These are phyloP conservation scores for Chiroxiphia lanceolata DNA, from an alignment of 2,797 vertebrate species.

Conservation along the genomic window DNA sequence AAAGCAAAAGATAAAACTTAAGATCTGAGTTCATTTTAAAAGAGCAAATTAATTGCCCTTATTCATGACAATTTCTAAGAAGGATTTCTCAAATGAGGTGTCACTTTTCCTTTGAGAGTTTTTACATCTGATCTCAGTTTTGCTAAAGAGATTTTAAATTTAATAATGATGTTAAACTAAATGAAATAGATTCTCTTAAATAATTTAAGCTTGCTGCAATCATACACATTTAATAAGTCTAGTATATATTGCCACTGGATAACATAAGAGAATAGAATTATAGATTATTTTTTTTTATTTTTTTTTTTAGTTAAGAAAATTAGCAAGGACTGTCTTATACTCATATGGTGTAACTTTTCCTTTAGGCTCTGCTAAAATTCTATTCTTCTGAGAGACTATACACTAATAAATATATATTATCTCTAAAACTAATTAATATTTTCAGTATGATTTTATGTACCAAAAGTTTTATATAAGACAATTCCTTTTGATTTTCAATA, in stretches of 20 bases:
- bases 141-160: background rate
- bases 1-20: background rate
- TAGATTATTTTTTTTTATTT: background rate
- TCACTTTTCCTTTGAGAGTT: background rate
- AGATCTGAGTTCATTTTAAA: background rate
- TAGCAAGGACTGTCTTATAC: background rate
- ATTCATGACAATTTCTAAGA: background rate
- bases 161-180: background rate
- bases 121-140: background rate
- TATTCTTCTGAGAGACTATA: background rate
- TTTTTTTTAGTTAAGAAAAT: slow-evolving; percentile 1
- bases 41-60: background rate
- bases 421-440: background rate
- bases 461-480: background rate
- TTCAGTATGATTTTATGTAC: background rate
- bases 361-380: background rate
- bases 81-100: background rate
- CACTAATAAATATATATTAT: background rate
- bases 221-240: slow-evolving; percentile 17
- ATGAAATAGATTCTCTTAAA: background rate
- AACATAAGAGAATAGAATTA: background rate
- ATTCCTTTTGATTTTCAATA: background rate
- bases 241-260: background rate
- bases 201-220: slow-evolving; percentile 2
- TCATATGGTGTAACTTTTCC: background rate